Evolutionary conservation across 2,113 vertebrate species (phyloP).

Genomic region (Collichthys lucidus): DNA sequence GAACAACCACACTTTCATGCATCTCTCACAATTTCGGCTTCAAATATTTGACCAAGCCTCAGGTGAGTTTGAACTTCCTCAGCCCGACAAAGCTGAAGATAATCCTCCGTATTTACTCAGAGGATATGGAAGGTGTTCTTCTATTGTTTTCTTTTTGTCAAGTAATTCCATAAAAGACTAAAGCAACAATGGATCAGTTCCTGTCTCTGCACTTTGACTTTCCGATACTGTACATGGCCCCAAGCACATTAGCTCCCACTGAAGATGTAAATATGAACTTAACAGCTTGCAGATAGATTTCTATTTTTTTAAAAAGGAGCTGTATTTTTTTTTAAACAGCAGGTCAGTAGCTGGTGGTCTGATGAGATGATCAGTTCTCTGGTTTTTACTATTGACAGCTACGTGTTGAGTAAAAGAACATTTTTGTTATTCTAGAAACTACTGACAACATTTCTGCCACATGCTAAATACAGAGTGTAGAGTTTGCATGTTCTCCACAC

Average conservation of each 20-base stretch:
- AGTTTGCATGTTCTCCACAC: too few species aligned
- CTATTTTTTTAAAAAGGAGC: neutral
- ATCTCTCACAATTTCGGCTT: neutral
- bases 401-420: neutral
- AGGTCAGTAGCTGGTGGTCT: neutral
- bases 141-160: neutral
- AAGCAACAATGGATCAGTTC: neutral
- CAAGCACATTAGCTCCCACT: neutral
- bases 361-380: too few species aligned
- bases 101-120: conserved; percentile 3
- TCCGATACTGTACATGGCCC: neutral
- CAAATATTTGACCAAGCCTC: conserved; percentile 38
- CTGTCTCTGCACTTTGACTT: neutral
- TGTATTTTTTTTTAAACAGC: neutral
- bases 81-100: neutral
- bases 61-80: conserved; percentile 1
- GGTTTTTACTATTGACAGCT: neutral
- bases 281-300: neutral
- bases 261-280: neutral
- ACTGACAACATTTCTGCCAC: too few species aligned
- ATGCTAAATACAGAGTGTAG: too few species aligned
- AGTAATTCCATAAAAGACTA: neutral
- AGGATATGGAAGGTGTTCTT: neutral
- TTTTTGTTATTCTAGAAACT: too few species aligned
- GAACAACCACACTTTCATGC: conserved; percentile 25